Evolutionary conservation across 2,888 invertebrate species (phyloP), one percentile per base, ranked within the genome.

Genomic region (Entomobrya proxima): DNA sequence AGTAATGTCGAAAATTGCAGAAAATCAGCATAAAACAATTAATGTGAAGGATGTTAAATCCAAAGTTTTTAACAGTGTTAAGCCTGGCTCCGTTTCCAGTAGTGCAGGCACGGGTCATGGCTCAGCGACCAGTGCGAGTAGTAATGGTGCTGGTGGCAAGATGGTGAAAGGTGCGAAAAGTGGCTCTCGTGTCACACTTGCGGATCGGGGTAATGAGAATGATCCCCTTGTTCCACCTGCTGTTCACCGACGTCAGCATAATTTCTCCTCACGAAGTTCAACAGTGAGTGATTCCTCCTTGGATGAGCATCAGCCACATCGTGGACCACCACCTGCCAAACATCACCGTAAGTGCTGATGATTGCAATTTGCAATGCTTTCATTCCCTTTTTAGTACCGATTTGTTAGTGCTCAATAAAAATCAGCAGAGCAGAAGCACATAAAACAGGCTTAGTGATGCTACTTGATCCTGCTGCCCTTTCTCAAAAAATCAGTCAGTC

Each of bases 31-130:
- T 50, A 95, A 95, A 91, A 94, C 95, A 13, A 94, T 95, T 89
- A 92, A 92, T 84, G 93, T 95, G 89, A 96, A 96, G 92, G 97
- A 98, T 91, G 95, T 98, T 44, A 98, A 97, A 92, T 96, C 97
- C 67, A 96, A 96, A 92, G 95, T 97, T 86, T 94, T 85, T 44
- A 75, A 30, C 4, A 47, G 21, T 18, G 55, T 6, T 21, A n/a
- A 9, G n/a, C n/a, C 6, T 27, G 40, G 50, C 13, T 24, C 32
- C 5, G 52, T 37, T 13, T 27, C 44, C 15, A 44, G 47, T 0
- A 58, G 21, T 30, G 40, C 13, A 24, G 27, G 5, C 2, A 15
- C 79, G 24, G 27, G 35, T 24, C n/a, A 30, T n/a, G 27, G 55
- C 1, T 21, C 55, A 32, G 15, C 50, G 4, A n/a, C 40, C 21